phyloP scores from a whole-genome alignment of 2,888 invertebrate species.

The Agapetus fuscipes region DNA sequence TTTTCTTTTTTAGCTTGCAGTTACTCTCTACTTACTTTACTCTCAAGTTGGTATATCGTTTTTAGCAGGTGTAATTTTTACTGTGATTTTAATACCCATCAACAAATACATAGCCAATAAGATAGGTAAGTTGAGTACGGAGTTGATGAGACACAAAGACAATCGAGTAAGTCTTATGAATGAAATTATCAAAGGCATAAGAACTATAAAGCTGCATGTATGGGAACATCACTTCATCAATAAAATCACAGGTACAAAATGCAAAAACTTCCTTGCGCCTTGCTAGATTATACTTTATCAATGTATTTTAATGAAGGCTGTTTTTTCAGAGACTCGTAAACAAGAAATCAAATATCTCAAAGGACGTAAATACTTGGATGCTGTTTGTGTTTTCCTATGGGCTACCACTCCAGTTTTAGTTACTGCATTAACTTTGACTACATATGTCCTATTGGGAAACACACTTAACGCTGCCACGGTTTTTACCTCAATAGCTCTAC shows the following conservation, averaged over 20 bases:
- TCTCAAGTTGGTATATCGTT: slow-evolving; percentile 86
- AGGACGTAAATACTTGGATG: slow-evolving; percentile 91
- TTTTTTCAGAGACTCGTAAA: too few relatives aligned
- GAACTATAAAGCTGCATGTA: slow-evolving; percentile 82
- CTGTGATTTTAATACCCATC: slow-evolving; percentile 81
- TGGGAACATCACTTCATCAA: slow-evolving; percentile 86
- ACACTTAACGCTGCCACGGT: slow-evolving; percentile 80
- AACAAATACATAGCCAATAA: slow-evolving; percentile 83
- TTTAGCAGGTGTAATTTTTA: slow-evolving; percentile 80
- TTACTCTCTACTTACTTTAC: slow-evolving; percentile 76
- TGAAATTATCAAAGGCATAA: slow-evolving; percentile 80
- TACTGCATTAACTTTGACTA: slow-evolving; percentile 72
- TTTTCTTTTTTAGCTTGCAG: slow-evolving; percentile 52
- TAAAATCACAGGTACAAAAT: slow-evolving; percentile 49
- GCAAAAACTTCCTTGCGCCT: neutral
- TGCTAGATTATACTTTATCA: too few relatives aligned
- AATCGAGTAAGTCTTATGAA: slow-evolving; percentile 75
- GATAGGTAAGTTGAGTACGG: slow-evolving; percentile 75
- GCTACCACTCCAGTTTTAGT: slow-evolving; percentile 93
- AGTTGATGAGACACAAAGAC: slow-evolving; percentile 89
- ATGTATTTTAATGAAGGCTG: too few relatives aligned
- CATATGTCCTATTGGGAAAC: slow-evolving; percentile 68
- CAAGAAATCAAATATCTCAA: slow-evolving; percentile 75
- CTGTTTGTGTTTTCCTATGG: slow-evolving; percentile 97
- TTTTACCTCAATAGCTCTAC: slow-evolving; percentile 88